Evolutionary conservation across 2,113 vertebrate species (phyloP).

Genomic region (Vulpes vulpes): DNA sequence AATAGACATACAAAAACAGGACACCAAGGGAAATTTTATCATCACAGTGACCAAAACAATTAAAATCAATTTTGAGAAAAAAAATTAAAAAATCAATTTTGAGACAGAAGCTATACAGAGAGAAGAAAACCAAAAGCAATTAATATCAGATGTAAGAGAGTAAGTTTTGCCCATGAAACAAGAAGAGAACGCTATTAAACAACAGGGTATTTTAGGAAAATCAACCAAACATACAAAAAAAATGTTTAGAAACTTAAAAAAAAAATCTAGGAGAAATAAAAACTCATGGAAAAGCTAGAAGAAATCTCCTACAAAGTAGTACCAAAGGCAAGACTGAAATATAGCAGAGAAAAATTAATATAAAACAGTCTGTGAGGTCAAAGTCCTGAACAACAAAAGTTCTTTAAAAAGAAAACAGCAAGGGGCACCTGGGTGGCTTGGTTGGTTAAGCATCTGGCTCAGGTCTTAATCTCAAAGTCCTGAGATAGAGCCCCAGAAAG

Average conservation of each 20-base stretch:
- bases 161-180: not conserved
- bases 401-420: not conserved
- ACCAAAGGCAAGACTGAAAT: conserved; percentile 12
- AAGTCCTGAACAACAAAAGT: not conserved
- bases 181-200: not conserved
- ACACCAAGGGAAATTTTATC: not conserved
- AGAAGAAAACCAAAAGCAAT: not conserved
- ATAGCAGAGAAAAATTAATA: not conserved
- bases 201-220: not conserved
- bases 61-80: not conserved
- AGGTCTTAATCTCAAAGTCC: not conserved
- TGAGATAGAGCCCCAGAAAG: not conserved
- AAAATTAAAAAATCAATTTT: not conserved
- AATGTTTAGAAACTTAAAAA: not conserved
- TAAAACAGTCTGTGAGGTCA: not conserved
- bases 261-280: not conserved
- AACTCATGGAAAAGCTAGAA: not conserved
- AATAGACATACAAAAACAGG: not conserved
- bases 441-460: not conserved
- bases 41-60: not conserved
- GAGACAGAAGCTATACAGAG: not conserved
- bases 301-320: not conserved
- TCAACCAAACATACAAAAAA: not conserved
- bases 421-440: not conserved
- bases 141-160: not conserved